Evolutionary conservation across 2,888 invertebrate genomes (phyloP).

Genomic region (Plebejus melissa): DNA sequence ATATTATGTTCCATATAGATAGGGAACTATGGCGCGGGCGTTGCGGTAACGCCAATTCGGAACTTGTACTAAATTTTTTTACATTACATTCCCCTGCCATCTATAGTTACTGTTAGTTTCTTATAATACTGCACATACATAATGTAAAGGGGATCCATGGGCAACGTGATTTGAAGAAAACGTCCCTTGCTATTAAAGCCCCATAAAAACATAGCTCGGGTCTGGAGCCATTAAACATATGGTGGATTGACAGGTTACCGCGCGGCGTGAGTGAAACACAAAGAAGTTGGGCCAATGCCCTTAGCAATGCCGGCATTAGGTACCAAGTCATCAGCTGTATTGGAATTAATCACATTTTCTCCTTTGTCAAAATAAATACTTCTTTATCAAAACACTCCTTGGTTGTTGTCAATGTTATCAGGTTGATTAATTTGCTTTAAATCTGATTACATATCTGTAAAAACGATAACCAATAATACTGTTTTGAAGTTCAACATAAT

Average conservation of each 20-base stretch:
- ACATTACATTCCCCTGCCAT: background rate
- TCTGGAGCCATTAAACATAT: conserved; percentile 6
- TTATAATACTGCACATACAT: background rate
- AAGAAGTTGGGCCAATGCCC: conserved; percentile 5
- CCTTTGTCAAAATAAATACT: background rate
- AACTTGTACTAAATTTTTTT: background rate
- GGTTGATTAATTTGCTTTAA: conserved; percentile 32
- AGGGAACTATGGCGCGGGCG: too few relatives aligned
- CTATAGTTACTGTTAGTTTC: too few relatives aligned
- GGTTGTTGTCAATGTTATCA: conserved; percentile 31
- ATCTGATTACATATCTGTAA: background rate
- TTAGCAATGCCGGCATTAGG: background rate
- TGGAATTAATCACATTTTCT: background rate
- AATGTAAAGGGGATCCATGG: background rate
- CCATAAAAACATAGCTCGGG: background rate
- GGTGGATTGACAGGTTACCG: background rate
- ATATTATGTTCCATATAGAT: too few relatives aligned
- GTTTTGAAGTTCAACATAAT: conserved; percentile 17
- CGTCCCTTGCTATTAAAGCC: background rate
- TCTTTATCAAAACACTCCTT: conserved; percentile 1
- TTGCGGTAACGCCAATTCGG: too few relatives aligned
- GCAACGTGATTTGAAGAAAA: background rate
- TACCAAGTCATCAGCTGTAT: background rate
- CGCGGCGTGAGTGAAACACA: background rate
- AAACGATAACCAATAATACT: background rate